A percentile compares a stretch with the other conserved stretches of the same genome.
These are phyloP conservation scores for Natrix natrix DNA, from an alignment of 2,797 vertebrate genomes.

Conservation along the genomic window DNA sequence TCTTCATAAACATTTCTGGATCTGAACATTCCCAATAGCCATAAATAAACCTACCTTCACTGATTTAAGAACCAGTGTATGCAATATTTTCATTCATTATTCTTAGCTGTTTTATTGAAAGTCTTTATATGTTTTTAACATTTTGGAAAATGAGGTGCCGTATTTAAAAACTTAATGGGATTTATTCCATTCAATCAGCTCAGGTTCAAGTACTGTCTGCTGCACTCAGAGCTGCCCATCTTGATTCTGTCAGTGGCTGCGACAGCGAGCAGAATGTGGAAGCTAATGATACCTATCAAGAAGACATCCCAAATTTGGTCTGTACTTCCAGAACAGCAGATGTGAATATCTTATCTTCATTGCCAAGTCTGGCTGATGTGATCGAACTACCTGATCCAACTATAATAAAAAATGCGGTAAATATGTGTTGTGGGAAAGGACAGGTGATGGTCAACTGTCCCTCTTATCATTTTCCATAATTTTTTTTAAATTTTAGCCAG, in stretches of 20 bases:
- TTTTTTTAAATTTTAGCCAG: conserved; percentile 1
- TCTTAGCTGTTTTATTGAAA: neutral
- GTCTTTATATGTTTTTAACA: neutral
- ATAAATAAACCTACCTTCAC: neutral
- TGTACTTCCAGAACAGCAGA: conserved; percentile 46
- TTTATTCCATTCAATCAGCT: conserved; percentile 67
- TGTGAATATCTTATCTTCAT: conserved; percentile 32
- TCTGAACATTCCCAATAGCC: neutral
- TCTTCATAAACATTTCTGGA: neutral
- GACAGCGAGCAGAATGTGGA: conserved; percentile 39
- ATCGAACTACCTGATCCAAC: conserved; percentile 43
- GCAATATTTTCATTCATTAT: neutral
- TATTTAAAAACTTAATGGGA: neutral
- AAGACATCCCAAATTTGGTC: conserved; percentile 13
- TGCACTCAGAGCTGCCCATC: conserved; percentile 84
- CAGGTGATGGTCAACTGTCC: neutral
- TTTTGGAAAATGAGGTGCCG: neutral
- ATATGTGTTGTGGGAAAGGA: neutral
- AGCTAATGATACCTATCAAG: conserved; percentile 2
- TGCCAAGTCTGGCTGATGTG: conserved; percentile 45
- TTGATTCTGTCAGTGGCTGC: conserved; percentile 73
- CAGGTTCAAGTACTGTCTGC: conserved; percentile 89
- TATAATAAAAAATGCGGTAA: conserved; percentile 57
- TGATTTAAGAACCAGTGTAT: neutral
- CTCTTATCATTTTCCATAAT: neutral